phyloP scores from a whole-genome alignment of 1,140 invertebrate species.

The Lepidurus packardi region DNA sequence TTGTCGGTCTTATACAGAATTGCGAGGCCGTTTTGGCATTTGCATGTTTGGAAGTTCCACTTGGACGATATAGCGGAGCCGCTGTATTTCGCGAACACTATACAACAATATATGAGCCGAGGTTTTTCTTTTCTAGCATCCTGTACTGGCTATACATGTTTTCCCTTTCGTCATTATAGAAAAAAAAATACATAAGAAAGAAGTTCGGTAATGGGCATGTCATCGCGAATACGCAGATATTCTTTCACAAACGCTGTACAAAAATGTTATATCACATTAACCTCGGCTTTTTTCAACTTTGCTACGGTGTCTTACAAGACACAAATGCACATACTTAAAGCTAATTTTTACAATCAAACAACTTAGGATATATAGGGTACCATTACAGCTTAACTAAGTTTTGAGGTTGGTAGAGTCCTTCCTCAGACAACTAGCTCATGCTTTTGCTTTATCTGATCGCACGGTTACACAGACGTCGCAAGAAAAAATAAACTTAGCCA shows the following conservation, averaged over 20 bases:
- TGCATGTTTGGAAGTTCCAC: neutral
- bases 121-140: neutral
- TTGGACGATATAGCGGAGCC: neutral
- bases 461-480: neutral
- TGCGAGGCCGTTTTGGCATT: neutral
- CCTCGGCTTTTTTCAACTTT: no score
- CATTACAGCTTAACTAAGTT: neutral
- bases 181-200: neutral
- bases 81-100: neutral
- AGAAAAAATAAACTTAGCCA: neutral
- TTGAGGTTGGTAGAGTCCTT: neutral
- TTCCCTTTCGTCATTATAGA: neutral
- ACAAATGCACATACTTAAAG: neutral
- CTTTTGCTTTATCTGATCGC: neutral
- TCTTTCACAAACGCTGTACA: no score
- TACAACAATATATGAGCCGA: neutral
- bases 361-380: neutral
- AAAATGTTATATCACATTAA: no score
- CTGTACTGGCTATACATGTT: constrained; percentile 1
- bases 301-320: neutral
- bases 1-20: no score
- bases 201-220: no score
- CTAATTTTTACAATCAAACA: neutral
- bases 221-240: no score
- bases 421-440: neutral